Evolutionary conservation across 2,797 vertebrate species (phyloP).

Genomic region (Rhynchonycteris naso): DNA sequence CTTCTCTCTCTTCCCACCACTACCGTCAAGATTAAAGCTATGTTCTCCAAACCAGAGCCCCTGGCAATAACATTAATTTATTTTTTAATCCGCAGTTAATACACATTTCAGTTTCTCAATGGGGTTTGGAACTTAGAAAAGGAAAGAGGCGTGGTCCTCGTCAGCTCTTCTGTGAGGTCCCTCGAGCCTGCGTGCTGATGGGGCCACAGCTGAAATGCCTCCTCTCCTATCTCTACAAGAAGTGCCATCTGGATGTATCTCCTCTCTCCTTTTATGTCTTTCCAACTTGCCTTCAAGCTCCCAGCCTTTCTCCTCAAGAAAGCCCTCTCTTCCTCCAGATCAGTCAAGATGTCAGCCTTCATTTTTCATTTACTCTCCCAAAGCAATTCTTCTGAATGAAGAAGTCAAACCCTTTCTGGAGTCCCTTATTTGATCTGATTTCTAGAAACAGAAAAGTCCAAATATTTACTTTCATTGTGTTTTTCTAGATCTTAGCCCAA

Average conservation of each 20-base stretch:
- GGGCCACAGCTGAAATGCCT: neutral
- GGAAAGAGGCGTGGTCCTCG: neutral
- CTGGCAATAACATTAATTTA: neutral
- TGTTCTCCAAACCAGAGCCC: neutral
- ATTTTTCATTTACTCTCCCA: neutral
- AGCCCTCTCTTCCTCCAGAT: neutral
- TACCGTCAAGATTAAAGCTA: neutral
- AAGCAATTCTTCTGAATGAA: neutral
- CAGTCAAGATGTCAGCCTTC: neutral
- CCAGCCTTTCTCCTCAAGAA: neutral
- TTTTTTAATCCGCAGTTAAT: neutral
- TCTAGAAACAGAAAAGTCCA: conserved; percentile 21
- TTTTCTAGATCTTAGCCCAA: neutral
- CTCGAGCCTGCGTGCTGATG: neutral
- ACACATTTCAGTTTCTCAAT: neutral
- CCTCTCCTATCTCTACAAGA: neutral
- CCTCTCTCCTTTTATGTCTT: neutral
- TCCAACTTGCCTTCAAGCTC: neutral
- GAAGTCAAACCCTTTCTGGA: neutral
- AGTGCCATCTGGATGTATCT: neutral
- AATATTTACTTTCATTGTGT: neutral
- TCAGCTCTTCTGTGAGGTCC: neutral
- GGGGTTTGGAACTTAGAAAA: neutral
- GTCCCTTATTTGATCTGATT: conserved; percentile 38
- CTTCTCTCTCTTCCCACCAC: neutral